phyloP scores from a whole-genome alignment of 2,888 invertebrate species.

The Ypsolopha sequella region DNA sequence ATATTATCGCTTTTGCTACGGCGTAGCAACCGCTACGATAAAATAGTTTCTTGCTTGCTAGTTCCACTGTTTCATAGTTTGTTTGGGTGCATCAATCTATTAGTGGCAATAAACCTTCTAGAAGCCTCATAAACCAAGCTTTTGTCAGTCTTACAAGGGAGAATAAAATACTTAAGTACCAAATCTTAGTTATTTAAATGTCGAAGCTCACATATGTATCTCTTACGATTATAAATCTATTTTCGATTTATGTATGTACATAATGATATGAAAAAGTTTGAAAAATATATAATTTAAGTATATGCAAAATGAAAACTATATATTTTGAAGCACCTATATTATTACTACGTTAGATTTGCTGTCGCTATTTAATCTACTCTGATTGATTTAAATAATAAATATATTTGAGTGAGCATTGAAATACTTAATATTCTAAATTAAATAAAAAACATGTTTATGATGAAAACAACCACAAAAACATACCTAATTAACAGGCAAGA shows the following conservation, averaged over 20 bases:
- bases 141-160: not conserved
- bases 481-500: too few relatives aligned
- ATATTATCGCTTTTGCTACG: too few relatives aligned
- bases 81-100: too few relatives aligned
- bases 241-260: constrained; percentile 56
- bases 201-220: constrained; percentile 63
- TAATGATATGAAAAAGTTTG: constrained; percentile 55
- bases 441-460: too few relatives aligned
- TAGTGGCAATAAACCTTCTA: too few relatives aligned
- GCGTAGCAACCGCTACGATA: too few relatives aligned
- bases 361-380: not conserved
- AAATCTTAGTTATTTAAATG: constrained; percentile 57
- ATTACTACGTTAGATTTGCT: not conserved
- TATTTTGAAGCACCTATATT: constrained; percentile 35
- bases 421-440: too few relatives aligned
- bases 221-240: constrained; percentile 51
- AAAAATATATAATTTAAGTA: constrained; percentile 31
- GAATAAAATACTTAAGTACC: constrained; percentile 45
- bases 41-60: too few relatives aligned
- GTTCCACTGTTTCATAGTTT: too few relatives aligned
- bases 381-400: not conserved
- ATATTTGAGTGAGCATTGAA: too few relatives aligned
- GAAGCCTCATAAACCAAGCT: constrained; percentile 4
- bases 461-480: too few relatives aligned
- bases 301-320: constrained; percentile 44